Base-by-base conservation (phyloP, 2,797 vertebrate species). In the Apogon talboti region DNA sequence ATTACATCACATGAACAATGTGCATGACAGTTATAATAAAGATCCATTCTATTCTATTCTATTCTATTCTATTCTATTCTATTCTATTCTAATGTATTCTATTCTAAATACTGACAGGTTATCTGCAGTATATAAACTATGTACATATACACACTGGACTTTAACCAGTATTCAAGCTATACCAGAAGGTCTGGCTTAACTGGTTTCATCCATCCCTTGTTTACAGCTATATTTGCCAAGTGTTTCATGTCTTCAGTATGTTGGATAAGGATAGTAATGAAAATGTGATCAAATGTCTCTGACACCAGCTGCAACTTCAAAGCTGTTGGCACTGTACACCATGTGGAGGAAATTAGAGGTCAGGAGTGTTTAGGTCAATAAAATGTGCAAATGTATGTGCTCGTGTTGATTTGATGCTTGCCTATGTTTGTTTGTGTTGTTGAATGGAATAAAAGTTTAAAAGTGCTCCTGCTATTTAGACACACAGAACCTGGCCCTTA, bases 281-380 rank as follows among this genome's bases (percentile, higher is more conserved):
- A 30, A 61, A 74, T 19, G 44, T 16, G 66, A 69, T 84, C 59
- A 12, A 53, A 79, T 82, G 44, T 86, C 76, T 43, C 43, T 21
- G 56, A 71, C 79, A 55, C 68, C 83, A 82, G 85, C 82, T 85
- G 76, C 69, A 54, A 11, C 69, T 63, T 62, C 6, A n/a, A 65
- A 46, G 28, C 46, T 57, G 42, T 38, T 59, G 71, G 50, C 66
- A 42, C 47, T 12, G 46, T 45, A 21, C 0, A 38, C 41, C 44
- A 76, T 81, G 72, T 71, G 66, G 81, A 65, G 76, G 19, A 83
- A 45, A 66, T 18, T 63, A 51, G 42, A 70, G 74, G 73, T 76
- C 71, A 70, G 47, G 50, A 35, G 52, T 19, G 38, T 81, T 66
- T 47, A 56, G 38, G 44, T 71, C 66, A 67, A 55, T 37, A 59